Conservation (phyloP, 35 echinoderm and acorn worm genomes). For the Apostichopus californicus region DNA sequence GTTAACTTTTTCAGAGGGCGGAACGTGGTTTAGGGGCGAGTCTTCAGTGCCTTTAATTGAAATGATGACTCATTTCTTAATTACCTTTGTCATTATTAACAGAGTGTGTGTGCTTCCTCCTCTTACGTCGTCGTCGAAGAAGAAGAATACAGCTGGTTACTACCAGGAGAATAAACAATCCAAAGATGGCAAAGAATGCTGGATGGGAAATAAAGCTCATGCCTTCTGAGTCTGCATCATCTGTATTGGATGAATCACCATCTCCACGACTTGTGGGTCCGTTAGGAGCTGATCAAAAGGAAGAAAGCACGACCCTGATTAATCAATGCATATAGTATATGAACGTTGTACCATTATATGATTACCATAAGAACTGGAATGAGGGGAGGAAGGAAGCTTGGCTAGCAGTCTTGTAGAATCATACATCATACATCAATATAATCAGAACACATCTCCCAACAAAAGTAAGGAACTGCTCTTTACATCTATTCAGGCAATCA, state of each 20-base stretch:
- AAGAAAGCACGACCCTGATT: neutral
- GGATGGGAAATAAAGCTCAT: neutral
- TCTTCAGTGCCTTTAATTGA: too few relatives aligned
- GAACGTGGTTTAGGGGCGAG: too few relatives aligned
- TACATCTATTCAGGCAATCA: too few relatives aligned
- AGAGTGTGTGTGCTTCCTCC: constrained; percentile 52
- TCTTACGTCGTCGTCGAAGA: neutral
- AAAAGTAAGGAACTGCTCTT: too few relatives aligned
- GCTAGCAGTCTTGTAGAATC: too few relatives aligned
- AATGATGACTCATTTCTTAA: neutral
- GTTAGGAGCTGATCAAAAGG: neutral
- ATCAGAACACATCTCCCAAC: too few relatives aligned
- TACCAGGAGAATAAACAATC: constrained; percentile 12
- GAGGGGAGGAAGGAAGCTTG: too few relatives aligned
- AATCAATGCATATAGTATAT: too few relatives aligned
- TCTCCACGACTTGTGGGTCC: constrained; percentile 10
- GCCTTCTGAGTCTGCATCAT: neutral
- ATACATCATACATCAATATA: too few relatives aligned
- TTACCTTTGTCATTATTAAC: constrained; percentile 48
- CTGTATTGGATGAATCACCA: neutral
- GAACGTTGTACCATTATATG: too few relatives aligned
- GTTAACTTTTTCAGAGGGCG: too few relatives aligned
- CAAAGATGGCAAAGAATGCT: constrained; percentile 34
- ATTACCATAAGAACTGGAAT: too few relatives aligned
- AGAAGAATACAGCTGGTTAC: neutral